Percentiles rank a stretch among this genome's conserved stretches.
Conservation (phyloP, 2,888 invertebrate species). For the Ormyrus labotus region DNA sequence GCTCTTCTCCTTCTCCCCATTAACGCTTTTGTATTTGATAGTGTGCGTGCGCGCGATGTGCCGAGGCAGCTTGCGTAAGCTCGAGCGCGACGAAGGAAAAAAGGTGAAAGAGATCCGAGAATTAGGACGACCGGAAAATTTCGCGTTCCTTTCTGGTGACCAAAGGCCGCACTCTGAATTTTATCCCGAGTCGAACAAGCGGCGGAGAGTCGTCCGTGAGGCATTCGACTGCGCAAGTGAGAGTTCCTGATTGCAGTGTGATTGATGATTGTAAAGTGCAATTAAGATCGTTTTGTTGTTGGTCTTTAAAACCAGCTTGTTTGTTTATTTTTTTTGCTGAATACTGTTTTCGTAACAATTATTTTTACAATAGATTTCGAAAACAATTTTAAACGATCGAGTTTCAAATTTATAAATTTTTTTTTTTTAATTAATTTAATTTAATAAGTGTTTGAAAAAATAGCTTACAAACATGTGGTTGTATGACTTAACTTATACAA, state of each 20-base stretch:
- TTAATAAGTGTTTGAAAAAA: too few species aligned
- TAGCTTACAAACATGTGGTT: too few species aligned
- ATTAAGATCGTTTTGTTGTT: neutral
- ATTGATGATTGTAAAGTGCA: conserved; percentile 12
- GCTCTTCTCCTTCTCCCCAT: neutral
- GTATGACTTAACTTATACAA: too few species aligned
- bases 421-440: too few species aligned
- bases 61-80: neutral
- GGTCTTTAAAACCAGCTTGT: neutral
- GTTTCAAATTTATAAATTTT: too few species aligned
- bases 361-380: too few species aligned
- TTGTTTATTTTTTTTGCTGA: too few species aligned
- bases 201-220: neutral
- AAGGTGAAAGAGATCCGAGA: neutral
- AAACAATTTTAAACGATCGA: too few species aligned
- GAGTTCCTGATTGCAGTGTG: conserved; percentile 3
- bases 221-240: neutral
- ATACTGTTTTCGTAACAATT: too few species aligned
- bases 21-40: neutral
- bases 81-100: too few species aligned
- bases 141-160: conserved; percentile 14
- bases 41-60: neutral
- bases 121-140: conserved; percentile 22
- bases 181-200: neutral
- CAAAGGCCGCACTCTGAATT: conserved; percentile 16